Evolutionary conservation across 2,113 vertebrate genomes (phyloP).

Genomic region (Nibea coibor): DNA sequence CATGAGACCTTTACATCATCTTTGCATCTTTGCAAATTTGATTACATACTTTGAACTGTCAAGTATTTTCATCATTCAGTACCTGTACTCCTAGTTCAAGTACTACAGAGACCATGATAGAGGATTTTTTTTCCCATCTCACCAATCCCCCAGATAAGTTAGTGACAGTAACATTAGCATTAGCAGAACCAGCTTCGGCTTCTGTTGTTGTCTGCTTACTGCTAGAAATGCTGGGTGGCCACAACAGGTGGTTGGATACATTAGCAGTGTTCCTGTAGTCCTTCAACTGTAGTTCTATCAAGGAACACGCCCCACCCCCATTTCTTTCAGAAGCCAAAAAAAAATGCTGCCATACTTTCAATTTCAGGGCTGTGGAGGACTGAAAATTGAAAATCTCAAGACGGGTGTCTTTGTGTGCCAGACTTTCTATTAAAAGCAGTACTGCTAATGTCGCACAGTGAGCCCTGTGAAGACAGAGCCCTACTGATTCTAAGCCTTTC

Average conservation of each 20-base stretch:
- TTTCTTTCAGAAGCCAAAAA: no score
- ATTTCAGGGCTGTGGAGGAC: background rate
- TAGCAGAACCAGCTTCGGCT: background rate
- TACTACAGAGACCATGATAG: background rate
- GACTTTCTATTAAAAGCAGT: background rate
- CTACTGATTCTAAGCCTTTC: no score
- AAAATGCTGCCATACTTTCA: background rate
- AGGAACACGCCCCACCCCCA: no score
- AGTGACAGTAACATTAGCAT: background rate
- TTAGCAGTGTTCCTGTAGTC: background rate
- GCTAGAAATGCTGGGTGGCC: background rate
- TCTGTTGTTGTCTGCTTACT: background rate
- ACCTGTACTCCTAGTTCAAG: background rate
- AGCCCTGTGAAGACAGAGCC: background rate
- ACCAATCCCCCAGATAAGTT: background rate
- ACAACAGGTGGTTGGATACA: background rate
- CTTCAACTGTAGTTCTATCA: background rate
- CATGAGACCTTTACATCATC: no score
- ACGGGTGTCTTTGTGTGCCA: background rate
- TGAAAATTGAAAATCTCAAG: background rate
- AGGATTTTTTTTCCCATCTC: background rate
- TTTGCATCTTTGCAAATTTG: background rate
- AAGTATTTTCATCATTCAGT: background rate
- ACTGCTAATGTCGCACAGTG: background rate
- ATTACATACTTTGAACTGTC: background rate